A percentile compares a stretch with the other conserved stretches of the same genome.
Evolutionary conservation across 2,797 vertebrate genomes (phyloP).

Genomic region (Macroramphosus scolopax): DNA sequence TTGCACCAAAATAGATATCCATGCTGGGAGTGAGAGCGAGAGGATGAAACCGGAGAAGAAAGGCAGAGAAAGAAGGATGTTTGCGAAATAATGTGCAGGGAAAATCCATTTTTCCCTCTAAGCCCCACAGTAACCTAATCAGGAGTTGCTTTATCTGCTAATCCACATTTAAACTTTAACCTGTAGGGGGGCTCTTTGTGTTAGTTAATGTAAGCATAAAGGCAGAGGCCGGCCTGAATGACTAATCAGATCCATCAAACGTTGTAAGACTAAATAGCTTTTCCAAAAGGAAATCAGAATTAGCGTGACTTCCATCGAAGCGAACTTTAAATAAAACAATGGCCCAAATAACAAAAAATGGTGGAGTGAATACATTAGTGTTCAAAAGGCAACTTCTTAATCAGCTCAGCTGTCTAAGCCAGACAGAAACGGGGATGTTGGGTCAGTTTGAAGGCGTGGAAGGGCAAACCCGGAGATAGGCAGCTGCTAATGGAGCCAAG

Average conservation of each 20-base stretch:
- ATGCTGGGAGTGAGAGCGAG: slow-evolving; percentile 83
- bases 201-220: slow-evolving; percentile 97
- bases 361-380: slow-evolving; percentile 74
- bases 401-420: slow-evolving; percentile 75
- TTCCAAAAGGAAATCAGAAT: slow-evolving; percentile 85
- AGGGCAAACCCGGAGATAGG: slow-evolving; percentile 45
- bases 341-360: slow-evolving; percentile 64
- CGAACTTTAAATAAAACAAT: slow-evolving; percentile 76
- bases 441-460: slow-evolving; percentile 61
- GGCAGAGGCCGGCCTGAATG: slow-evolving; percentile 86
- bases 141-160: slow-evolving; percentile 95
- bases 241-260: slow-evolving; percentile 99
- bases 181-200: slow-evolving; percentile 98
- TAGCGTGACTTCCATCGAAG: slow-evolving; percentile 83
- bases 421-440: slow-evolving; percentile 64
- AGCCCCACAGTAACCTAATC: slow-evolving; percentile 91
- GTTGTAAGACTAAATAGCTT: slow-evolving; percentile 89
- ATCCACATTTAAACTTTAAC: slow-evolving; percentile 99
- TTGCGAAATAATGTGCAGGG: slow-evolving; percentile 87
- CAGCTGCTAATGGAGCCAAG: slow-evolving; percentile 61
- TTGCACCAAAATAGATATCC: slow-evolving; percentile 94
- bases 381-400: slow-evolving; percentile 81
- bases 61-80: slow-evolving; percentile 79
- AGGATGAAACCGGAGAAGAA: slow-evolving; percentile 74
- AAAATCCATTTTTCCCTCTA: slow-evolving; percentile 87